A percentile compares a stretch with the other conserved stretches of the same genome.
phyloP scores from a whole-genome alignment of 2,113 vertebrate genomes.

The Brevimyrus niger region DNA sequence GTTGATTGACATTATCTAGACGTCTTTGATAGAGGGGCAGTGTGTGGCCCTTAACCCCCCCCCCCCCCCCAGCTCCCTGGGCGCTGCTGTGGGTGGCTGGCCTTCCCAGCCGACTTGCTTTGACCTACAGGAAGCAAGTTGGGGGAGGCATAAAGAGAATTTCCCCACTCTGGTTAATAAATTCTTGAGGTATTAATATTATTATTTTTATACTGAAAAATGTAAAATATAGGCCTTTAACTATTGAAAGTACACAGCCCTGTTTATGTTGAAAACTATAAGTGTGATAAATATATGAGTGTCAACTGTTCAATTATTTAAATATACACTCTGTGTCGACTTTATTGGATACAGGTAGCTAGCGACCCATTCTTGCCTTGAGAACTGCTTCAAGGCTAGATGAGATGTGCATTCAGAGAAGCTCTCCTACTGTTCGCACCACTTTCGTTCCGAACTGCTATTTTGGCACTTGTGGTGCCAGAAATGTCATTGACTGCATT shows the following conservation, averaged over 20 bases:
- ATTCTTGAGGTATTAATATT: no score
- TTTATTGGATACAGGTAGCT: background rate
- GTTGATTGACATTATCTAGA: background rate
- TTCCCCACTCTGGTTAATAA: no score
- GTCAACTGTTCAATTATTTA: background rate
- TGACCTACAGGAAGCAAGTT: no score
- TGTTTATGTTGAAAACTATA: constrained; percentile 11
- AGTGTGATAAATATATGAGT: background rate
- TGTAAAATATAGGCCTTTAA: background rate
- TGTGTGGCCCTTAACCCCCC: no score
- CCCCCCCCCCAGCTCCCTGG: no score
- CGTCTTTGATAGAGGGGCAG: background rate
- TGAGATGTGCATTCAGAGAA: background rate
- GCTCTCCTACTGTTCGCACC: background rate
- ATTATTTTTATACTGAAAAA: background rate
- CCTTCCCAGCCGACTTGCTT: no score
- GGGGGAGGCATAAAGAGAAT: no score
- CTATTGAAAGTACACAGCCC: constrained; percentile 11
- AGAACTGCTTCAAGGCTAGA: background rate
- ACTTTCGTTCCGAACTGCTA: background rate
- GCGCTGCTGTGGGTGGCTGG: no score
- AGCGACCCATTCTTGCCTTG: background rate
- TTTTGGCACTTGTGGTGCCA: background rate
- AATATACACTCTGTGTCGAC: background rate
- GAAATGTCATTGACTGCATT: background rate